Base-by-base conservation (phyloP, 1,140 invertebrate genomes). In the Linepithema humile region DNA sequence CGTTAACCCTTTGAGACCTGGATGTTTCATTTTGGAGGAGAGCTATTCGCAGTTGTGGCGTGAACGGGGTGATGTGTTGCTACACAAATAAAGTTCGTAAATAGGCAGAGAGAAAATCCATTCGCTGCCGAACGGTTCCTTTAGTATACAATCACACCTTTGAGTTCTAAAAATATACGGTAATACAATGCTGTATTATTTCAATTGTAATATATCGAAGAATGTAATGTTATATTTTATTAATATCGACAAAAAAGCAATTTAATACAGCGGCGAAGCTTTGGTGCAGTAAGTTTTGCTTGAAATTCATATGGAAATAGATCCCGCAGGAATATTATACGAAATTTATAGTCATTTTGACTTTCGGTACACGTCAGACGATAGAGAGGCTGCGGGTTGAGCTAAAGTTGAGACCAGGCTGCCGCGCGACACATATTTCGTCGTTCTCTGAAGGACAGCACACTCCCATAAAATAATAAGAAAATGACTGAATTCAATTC, bases 401-500 rank as follows among this genome's bases (percentile, higher is more conserved):
- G 32, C 10, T 74, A 59, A 74, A 74, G 12, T 15, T 6, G n/a
- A 20, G n/a, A n/a, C 6, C 50, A 59, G 10, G 17, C 10, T 20
- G 2, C 20, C 38, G 15, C 15, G 70, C 77, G 57, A 57, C 85
- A 90, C 85, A 83, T 83, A 85, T 78, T 50, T n/a, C 23, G 17
- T 26, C 35, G 29, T 57, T 55, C 6, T 38, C 26, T 12, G 17
- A 38, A 7, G 17, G 65, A 6, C 23, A n/a, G 10, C 35, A 48
- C 26, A 2, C 10, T 3, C 26, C 43, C 82, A 90, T 90, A 87
- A 91, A 91, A 86, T 90, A 88, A 91, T 90, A 83, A 89, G 84
- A 85, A 74, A 88, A 90, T 86, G 67, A 87, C 64, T 87, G 84
- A 90, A 91, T 91, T 91, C 74, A 88, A 89, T 91, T 91, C 60